Base-by-base conservation (phyloP, 2,888 invertebrate species). In the Celastrina argiolus region DNA sequence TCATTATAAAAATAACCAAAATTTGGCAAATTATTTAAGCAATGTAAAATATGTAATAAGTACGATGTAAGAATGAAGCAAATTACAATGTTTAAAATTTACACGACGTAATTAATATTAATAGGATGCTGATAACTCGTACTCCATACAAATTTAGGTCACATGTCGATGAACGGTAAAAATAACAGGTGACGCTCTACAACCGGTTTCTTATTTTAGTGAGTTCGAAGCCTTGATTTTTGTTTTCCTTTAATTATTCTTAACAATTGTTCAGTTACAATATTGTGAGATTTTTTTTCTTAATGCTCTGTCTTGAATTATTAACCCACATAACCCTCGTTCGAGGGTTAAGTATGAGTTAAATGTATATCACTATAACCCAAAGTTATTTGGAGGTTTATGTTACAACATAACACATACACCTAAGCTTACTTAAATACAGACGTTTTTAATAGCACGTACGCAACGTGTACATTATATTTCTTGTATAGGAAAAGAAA, bases 121-220 rank as follows among this genome's bases (percentile, higher is more conserved):
- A 73, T 75, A 75, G 75, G 72, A 71, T 68, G 75, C 73, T 76
- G 75, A 77, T 67, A 74, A 74, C 66, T 68, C 72, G 75, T 75
- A 70, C 71, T 68, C 69, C 72, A 73, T 72, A 72, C 69, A 69
- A 79, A 78, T 78, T 61, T 81, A 68, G 78, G 77, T 72, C 79
- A 75, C 73, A 68, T 73, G 75, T 73, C 71, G 72, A 74, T 73
- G 76, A 87, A 88, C 88, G 86, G 88, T 88, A 88, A 86, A 88
- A 82, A 76, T 84, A 87, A 87, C 86, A 83, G 85, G 83, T 82
- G 78, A 76, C 76, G 74, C 75, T 73, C 74, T 70, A 66, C 73
- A 82, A 88, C 87, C 82, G 82, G 88, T 86, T 74, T 67, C 69
- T 77, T 76, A 79, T 83, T 86, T 85, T 78, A 80, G 77, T 81